Evolutionary conservation across 2,797 vertebrate genomes (phyloP).

Genomic region (Etheostoma perlongum): DNA sequence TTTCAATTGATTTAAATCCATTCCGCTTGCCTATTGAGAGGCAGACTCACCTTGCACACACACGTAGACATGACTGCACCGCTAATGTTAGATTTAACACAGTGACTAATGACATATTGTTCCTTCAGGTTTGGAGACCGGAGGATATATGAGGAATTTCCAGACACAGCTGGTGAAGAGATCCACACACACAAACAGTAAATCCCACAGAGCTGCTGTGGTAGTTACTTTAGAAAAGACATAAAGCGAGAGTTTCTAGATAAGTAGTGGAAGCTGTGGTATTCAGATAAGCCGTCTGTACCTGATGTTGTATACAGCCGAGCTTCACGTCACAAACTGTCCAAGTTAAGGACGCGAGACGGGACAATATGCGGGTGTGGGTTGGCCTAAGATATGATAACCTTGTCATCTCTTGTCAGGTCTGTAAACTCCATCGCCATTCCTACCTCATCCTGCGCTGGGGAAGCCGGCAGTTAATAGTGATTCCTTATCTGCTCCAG

Average conservation of each 20-base stretch:
- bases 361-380: constrained; percentile 22
- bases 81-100: not conserved
- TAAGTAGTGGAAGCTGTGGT: constrained; percentile 54
- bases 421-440: constrained; percentile 59
- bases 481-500: constrained; percentile 36
- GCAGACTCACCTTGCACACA: no score
- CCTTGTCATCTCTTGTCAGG: constrained; percentile 64
- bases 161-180: not conserved
- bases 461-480: constrained; percentile 43
- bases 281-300: constrained; percentile 51
- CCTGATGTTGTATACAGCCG: constrained; percentile 21
- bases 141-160: not conserved
- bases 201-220: constrained; percentile 19
- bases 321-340: constrained; percentile 31
- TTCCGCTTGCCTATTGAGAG: no score
- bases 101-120: not conserved
- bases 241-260: constrained; percentile 34
- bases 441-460: constrained; percentile 24
- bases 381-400: constrained; percentile 49
- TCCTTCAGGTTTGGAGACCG: not conserved
- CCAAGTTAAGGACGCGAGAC: constrained; percentile 48
- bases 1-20: no score
- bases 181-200: constrained; percentile 1
- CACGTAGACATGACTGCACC: no score
- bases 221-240: constrained; percentile 12